Evolutionary conservation across 2,888 invertebrate species (phyloP), one percentile per base, ranked within the genome.

Genomic region (Dicyrtoma fusca): DNA sequence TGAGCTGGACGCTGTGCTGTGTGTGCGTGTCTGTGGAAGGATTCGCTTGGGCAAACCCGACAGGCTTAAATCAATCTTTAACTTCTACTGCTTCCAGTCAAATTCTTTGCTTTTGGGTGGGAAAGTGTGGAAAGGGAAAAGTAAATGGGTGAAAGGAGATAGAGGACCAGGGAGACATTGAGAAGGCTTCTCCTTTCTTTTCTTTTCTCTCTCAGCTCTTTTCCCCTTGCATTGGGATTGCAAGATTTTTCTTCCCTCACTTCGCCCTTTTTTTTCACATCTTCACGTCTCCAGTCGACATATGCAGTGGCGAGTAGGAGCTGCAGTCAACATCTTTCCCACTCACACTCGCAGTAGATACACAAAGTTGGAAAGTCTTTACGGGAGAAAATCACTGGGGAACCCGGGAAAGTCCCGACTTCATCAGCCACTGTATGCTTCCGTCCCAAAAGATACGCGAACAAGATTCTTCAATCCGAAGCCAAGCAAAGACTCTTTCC

Each of bases 1-100:
- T 13, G n/a, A 17, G 21, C 14, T 53, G 42, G 64, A 57, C 59
- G 61, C 51, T 25, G 3, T 3, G 34, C 3, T 34, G 34, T 34
- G 34, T 34, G 34, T n/a, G n/a, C n/a, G n/a, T n/a, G n/a, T n/a
- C n/a, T n/a, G n/a, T n/a, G 34, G 8, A 71, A 65, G 68, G 57
- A 74, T 74, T 71, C 64, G 63, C 68, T 71, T 57, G 44, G 70
- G 59, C 66, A 61, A 26, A 69, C n/a, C 45, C 51, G 66, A 64
- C 69, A 70, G 72, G 57, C 63, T 66, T 49, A 68, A 72, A 75
- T 72, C 75, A 75, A 75, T 75, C 75, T 71, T 68, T 69, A 66
- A 71, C 65, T 71, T 72, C 17, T 59, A 64, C 65, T 61, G 57
- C 65, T 71, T 65, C 71, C 21, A 63, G 62, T 71, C 51, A 57